These are phyloP conservation scores for Gorsachius magnificus DNA, from an alignment of 2,797 vertebrate genomes.

Conservation along the genomic window DNA sequence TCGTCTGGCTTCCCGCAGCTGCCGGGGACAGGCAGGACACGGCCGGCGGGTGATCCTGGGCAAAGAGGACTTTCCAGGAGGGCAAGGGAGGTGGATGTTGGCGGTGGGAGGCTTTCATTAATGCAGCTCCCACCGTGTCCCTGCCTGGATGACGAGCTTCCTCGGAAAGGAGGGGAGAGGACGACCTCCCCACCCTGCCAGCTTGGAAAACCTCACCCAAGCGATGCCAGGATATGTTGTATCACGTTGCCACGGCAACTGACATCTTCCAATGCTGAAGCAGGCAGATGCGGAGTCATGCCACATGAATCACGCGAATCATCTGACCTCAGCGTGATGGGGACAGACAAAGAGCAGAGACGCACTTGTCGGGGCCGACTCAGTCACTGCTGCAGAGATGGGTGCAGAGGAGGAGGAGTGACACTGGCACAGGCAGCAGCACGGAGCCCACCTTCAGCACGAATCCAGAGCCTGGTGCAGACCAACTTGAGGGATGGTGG, in stretches of 20 bases:
- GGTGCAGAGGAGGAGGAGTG: neutral
- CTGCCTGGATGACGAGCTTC: conserved; percentile 32
- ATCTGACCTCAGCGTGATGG: conserved; percentile 59
- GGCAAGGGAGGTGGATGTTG: neutral
- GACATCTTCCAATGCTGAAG: conserved; percentile 60
- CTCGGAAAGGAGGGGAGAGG: conserved; percentile 38
- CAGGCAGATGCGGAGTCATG: conserved; percentile 59
- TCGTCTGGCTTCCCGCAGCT: accelerated
- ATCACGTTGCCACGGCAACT: conserved; percentile 69
- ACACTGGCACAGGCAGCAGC: accelerated
- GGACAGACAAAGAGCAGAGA: conserved; percentile 31
- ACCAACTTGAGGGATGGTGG: accelerated
- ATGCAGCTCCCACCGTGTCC: neutral
- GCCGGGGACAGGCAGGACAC: neutral
- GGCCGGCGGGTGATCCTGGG: neutral
- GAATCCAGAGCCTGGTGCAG: neutral
- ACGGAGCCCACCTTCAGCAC: neutral
- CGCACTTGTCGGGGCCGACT: neutral
- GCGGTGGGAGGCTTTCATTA: accelerated
- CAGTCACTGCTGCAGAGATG: neutral
- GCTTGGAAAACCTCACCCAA: conserved; percentile 62
- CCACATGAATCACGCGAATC: conserved; percentile 61
- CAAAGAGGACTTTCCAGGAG: conserved; percentile 27
- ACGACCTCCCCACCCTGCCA: conserved; percentile 41
- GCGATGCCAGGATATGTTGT: conserved; percentile 72